Evolutionary conservation across 1,140 invertebrate genomes (phyloP).

Genomic region (Euglossa dilemma): DNA sequence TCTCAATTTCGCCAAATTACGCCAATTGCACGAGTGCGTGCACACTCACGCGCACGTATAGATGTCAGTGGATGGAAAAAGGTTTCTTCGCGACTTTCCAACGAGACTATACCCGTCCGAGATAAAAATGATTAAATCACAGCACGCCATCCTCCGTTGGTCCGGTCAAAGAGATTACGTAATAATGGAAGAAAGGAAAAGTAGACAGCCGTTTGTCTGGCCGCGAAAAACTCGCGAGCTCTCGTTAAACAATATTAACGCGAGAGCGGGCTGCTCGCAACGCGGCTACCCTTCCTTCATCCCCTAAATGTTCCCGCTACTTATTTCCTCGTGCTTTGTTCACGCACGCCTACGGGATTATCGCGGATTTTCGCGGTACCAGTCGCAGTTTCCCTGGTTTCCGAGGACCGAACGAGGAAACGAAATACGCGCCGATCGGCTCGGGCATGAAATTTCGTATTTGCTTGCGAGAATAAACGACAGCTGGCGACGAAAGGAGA

Average conservation of each 20-base stretch:
- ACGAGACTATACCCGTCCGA: not conserved
- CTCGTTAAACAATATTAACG: constrained; percentile 42
- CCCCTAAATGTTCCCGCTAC: not conserved
- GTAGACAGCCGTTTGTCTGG: not conserved
- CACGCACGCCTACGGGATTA: not conserved
- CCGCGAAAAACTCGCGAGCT: not conserved
- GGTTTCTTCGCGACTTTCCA: constrained; percentile 4
- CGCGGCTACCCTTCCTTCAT: not conserved
- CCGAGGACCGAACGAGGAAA: no score
- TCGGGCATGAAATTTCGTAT: constrained; percentile 1
- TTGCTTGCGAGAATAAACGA: not conserved
- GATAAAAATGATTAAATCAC: constrained; percentile 40
- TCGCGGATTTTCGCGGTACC: not conserved
- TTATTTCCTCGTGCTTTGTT: not conserved
- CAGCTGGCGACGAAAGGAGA: not conserved
- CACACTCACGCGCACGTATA: not conserved
- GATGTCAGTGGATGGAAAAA: not conserved
- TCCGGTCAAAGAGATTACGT: not conserved
- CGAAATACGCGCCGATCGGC: not conserved
- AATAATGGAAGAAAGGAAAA: not conserved
- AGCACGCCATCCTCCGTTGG: no score
- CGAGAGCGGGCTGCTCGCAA: not conserved
- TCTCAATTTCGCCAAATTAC: constrained; percentile 5
- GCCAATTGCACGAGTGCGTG: not conserved
- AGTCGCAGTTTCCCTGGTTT: constrained; percentile 21